Conservation (phyloP, 2,797 vertebrate genomes). For the Scarus forsteni region DNA sequence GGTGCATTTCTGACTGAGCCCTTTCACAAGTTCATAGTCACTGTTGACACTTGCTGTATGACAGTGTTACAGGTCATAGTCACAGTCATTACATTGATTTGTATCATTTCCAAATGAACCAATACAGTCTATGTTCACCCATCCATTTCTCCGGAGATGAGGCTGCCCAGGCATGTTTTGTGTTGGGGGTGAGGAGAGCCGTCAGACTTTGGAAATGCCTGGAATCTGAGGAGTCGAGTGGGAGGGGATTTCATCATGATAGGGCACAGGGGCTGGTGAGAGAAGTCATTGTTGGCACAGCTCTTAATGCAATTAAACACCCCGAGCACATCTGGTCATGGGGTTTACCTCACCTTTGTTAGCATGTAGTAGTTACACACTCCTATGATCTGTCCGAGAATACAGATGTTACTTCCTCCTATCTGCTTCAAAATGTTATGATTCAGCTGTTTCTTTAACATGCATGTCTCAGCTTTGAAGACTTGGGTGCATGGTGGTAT, state of each 20-base stretch:
- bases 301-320: conserved; percentile 51
- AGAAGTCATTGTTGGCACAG: conserved; percentile 52
- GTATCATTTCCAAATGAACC: conserved; percentile 26
- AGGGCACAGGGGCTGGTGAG: conserved; percentile 52
- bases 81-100: conserved; percentile 24
- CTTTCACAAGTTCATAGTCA: background rate
- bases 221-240: conserved; percentile 66
- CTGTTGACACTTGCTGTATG: background rate
- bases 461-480: conserved; percentile 33
- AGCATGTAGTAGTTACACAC: conserved; percentile 6
- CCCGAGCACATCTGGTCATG: conserved; percentile 56
- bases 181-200: conserved; percentile 26
- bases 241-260: conserved; percentile 63
- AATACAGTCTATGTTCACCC: conserved; percentile 43
- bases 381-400: conserved; percentile 14
- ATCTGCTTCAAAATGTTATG: conserved; percentile 9
- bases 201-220: conserved; percentile 74
- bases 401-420: conserved; percentile 19
- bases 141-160: conserved; percentile 26
- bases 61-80: conserved; percentile 1
- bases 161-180: conserved; percentile 66
- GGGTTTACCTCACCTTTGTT: conserved; percentile 60
- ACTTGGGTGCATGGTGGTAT: conserved; percentile 38
- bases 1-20: background rate
- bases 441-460: conserved; percentile 33